phyloP scores from a whole-genome alignment of 2,888 invertebrate species.

The Lasioglossum vierecki region DNA sequence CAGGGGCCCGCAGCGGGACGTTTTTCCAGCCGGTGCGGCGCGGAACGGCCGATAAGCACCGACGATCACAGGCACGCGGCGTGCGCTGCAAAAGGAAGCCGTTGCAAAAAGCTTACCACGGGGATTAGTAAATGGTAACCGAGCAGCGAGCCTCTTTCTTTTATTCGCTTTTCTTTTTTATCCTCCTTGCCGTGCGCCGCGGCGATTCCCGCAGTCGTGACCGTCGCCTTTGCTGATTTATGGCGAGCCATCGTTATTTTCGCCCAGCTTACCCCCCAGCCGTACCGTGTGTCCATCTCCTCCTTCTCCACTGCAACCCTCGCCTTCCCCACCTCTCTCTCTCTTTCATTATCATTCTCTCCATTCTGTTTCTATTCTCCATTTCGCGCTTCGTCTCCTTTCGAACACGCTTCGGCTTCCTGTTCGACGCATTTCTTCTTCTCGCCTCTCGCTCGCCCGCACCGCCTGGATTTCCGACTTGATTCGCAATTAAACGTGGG shows the following conservation, averaged over 20 bases:
- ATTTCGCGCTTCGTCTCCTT: conserved; percentile 48
- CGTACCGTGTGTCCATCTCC: conserved; percentile 27
- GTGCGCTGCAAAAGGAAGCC: conserved; percentile 70
- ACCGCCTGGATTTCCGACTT: conserved; percentile 59
- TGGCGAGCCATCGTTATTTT: conserved; percentile 72
- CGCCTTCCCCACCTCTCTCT: not conserved
- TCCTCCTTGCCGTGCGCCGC: conserved; percentile 26
- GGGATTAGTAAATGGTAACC: conserved; percentile 72
- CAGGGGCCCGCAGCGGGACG: conserved; percentile 10
- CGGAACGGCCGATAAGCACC: conserved; percentile 60
- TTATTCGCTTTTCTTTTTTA: not conserved
- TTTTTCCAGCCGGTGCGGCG: conserved; percentile 28
- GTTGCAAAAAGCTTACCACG: conserved; percentile 68
- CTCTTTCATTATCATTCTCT: not conserved
- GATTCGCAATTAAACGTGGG: conserved; percentile 60
- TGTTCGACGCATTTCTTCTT: conserved; percentile 37
- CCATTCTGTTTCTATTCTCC: conserved; percentile 1
- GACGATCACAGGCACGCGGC: conserved; percentile 60
- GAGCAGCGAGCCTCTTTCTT: conserved; percentile 65
- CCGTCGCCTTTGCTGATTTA: conserved; percentile 72
- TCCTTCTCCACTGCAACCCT: not conserved
- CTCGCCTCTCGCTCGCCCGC: conserved; percentile 11
- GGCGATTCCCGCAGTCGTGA: conserved; percentile 72
- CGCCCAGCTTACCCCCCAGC: conserved; percentile 59
- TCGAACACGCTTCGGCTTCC: conserved; percentile 39